Conservation (phyloP, 2,888 invertebrate species). For the Plagiodera versicolora region DNA sequence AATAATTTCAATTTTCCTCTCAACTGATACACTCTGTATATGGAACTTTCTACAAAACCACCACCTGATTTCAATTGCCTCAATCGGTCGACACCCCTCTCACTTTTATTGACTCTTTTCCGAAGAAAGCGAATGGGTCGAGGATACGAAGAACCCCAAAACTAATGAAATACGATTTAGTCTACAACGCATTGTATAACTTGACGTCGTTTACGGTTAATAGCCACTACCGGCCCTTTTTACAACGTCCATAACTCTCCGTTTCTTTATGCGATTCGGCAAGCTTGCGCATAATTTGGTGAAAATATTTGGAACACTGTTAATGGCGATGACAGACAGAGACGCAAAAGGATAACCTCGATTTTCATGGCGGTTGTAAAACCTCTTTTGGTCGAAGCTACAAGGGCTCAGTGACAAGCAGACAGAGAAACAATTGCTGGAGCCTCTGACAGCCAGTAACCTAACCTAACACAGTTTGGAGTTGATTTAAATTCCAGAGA, state of each 20-base stretch:
- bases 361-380: not conserved
- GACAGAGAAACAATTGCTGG: too few species aligned
- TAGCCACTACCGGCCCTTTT: conserved; percentile 18
- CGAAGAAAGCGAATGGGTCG: conserved; percentile 13
- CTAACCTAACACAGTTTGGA: too few species aligned
- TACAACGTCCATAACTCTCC: conserved; percentile 23
- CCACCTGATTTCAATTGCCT: not conserved
- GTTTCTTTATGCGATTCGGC: conserved; percentile 11
- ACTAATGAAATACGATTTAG: not conserved
- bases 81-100: not conserved
- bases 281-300: conserved; percentile 10
- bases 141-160: not conserved
- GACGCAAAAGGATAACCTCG: not conserved
- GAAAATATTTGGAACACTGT: conserved; percentile 11
- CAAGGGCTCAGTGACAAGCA: too few species aligned
- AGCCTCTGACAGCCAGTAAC: too few species aligned
- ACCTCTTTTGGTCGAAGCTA: not conserved
- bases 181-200: conserved; percentile 4
- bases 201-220: conserved; percentile 11
- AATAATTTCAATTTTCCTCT: too few species aligned
- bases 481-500: too few species aligned
- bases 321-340: not conserved
- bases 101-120: not conserved
- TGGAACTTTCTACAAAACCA: not conserved
- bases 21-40: not conserved